Percentiles rank a stretch among this genome's conserved stretches.
Conservation (phyloP, 2,797 vertebrate genomes). For the Rallus crepitans region DNA sequence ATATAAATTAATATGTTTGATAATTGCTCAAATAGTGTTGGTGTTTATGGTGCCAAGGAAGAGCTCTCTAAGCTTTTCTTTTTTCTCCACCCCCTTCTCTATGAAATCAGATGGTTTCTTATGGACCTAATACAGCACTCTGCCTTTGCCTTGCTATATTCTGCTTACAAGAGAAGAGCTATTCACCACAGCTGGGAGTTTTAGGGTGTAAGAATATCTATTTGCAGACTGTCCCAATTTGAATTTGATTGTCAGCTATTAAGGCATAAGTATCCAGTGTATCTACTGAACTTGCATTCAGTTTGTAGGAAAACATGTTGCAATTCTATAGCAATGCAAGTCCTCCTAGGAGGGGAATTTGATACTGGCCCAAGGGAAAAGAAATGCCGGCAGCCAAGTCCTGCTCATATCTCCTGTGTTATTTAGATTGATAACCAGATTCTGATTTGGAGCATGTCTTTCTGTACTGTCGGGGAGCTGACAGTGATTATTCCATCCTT, state of each 20-base stretch:
- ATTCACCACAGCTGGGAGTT: not conserved
- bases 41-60: not conserved
- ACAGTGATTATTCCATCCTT: not conserved
- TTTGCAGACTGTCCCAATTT: not conserved
- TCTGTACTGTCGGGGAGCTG: not conserved
- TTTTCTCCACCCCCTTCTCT: not conserved
- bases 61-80: not conserved
- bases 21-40: not conserved
- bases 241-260: not conserved
- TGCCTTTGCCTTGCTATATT: not conserved
- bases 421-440: not conserved
- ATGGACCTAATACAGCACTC: not conserved
- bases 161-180: not conserved
- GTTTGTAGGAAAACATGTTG: not conserved
- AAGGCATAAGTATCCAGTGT: not conserved
- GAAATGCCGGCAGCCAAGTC: accelerated
- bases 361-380: not conserved
- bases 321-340: not conserved
- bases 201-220: not conserved
- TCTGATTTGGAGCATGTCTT: not conserved
- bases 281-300: not conserved
- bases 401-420: not conserved
- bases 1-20: not conserved
- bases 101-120: not conserved
- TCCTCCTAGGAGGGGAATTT: not conserved